These are phyloP conservation scores for Cheilosia scutellata DNA, from an alignment of 2,888 invertebrate species.

Conservation along the genomic window DNA sequence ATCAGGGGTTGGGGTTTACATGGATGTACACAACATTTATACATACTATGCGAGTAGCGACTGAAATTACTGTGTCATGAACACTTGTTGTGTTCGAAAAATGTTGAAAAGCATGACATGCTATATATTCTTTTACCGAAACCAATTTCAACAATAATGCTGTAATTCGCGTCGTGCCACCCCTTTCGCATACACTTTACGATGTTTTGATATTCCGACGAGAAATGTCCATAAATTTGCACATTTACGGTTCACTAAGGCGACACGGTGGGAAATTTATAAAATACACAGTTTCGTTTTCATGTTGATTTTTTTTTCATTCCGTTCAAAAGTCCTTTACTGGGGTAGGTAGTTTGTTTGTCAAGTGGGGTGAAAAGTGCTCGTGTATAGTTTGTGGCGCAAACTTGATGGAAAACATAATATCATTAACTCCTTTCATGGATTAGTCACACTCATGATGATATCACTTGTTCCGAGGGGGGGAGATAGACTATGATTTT, in stretches of 20 bases:
- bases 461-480: constrained; percentile 17
- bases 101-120: constrained; percentile 54
- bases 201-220: constrained; percentile 42
- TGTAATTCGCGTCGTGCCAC: constrained; percentile 35
- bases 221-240: constrained; percentile 47
- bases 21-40: neutral
- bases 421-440: constrained; percentile 67
- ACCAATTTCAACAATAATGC: constrained; percentile 59
- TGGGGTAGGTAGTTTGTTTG: constrained; percentile 40
- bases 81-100: constrained; percentile 69
- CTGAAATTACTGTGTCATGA: constrained; percentile 54
- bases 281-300: constrained; percentile 20
- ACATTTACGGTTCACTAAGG: constrained; percentile 35
- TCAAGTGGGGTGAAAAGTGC: constrained; percentile 15
- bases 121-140: constrained; percentile 37
- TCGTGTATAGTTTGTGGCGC: constrained; percentile 8
- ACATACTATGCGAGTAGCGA: neutral
- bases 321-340: neutral
- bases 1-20: too few relatives aligned
- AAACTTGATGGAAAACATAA: constrained; percentile 38
- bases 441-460: constrained; percentile 62
- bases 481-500: constrained; percentile 26
- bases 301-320: neutral
- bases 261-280: constrained; percentile 47
- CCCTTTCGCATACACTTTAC: constrained; percentile 37